Base-by-base conservation (phyloP, 2,888 invertebrate genomes). In the Carterocephalus palaemon region DNA sequence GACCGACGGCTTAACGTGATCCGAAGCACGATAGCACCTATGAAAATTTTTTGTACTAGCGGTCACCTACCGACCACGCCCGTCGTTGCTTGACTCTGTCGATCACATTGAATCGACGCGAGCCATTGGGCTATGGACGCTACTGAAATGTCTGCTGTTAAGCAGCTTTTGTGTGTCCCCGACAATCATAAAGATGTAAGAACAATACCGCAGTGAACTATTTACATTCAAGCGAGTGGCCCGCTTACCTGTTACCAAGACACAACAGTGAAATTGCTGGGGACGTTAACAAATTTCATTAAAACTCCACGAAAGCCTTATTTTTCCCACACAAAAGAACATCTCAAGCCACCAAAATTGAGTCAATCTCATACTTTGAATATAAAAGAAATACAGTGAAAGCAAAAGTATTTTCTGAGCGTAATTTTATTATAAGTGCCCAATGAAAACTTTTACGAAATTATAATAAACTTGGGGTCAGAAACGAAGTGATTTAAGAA, bases 291-390 rank as follows among this genome's bases (percentile, higher is more conserved):
- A 64, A 71, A 71, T 67, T 68, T 62, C 59, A 70, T 75, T 73
- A 69, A 67, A 72, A 67, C 62, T 64, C 59, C 32, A 59, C 59
- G 54, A 51, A 53, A 49, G 57, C 47, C 55, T 57, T 53, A 56
- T 51, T 60, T 60, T 66, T 60, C 60, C 51, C 56, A 49, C 57
- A 62, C 61, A 69, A 70, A 64, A 63, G 63, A 68, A 67, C 59
- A 65, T 61, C 66, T 60, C 60, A 59, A 60, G 62, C 61, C 63
- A 57, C 59, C 61, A 65, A 74, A 74, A 74, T 75, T 73, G 69
- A 71, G 72, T 75, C 75, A 75, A 73, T 73, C 66, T 74, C 58
- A 60, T 45, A 24, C 23, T 45, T 45, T 31, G 32, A 38, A 32
- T 38, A 45, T 45, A 45, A 45, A 45, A 31, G 32, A 45, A 45